phyloP scores from a whole-genome alignment of 2,888 invertebrate genomes.

The Serrognathus titanus region DNA sequence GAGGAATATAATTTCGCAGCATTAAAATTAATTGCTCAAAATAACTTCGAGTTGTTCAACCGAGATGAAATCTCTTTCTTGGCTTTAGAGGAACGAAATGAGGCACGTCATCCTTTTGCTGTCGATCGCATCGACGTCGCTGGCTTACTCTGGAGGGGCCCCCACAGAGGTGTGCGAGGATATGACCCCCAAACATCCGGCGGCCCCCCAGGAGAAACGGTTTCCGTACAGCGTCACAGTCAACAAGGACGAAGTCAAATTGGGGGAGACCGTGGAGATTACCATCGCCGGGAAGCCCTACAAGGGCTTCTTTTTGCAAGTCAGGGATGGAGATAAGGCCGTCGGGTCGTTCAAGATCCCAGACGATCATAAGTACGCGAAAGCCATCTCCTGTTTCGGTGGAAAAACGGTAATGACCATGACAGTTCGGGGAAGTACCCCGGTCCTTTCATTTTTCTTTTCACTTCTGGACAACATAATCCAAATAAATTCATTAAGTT shows the following conservation, averaged over 20 bases:
- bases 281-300: constrained; percentile 52
- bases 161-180: constrained; percentile 62
- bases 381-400: constrained; percentile 54
- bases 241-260: constrained; percentile 42
- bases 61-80: background rate
- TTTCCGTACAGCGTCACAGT: constrained; percentile 56
- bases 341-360: constrained; percentile 62
- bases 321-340: constrained; percentile 57
- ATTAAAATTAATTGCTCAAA: too few relatives aligned
- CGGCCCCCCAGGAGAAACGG: constrained; percentile 52
- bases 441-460: too few relatives aligned
- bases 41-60: background rate
- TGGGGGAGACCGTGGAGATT: constrained; percentile 53
- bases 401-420: constrained; percentile 51
- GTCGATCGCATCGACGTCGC: constrained; percentile 27
- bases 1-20: too few relatives aligned
- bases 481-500: too few relatives aligned
- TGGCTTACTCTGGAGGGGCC: constrained; percentile 62
- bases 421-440: too few relatives aligned
- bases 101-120: constrained; percentile 16
- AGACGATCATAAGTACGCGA: constrained; percentile 52
- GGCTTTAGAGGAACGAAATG: background rate
- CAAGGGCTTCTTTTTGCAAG: constrained; percentile 64
- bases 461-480: too few relatives aligned
- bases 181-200: constrained; percentile 66